Evolutionary conservation across 1,140 invertebrate genomes (phyloP), one percentile per base, ranked within the genome.

Genomic region (Cephus cinctus): DNA sequence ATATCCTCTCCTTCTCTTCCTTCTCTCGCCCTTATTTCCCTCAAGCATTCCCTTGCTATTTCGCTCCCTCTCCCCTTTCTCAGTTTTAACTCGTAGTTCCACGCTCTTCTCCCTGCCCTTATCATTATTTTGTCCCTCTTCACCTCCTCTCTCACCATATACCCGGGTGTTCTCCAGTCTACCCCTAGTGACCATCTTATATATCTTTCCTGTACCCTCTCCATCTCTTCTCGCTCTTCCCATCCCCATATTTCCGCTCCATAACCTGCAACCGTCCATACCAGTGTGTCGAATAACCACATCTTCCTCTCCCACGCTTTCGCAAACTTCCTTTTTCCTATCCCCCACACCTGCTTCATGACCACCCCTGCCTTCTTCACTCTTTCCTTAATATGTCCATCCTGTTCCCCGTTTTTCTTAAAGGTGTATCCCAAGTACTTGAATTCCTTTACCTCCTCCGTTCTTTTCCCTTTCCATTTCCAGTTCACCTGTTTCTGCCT

Each of bases 371-470:
- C 25, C n/a, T 30, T 30, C n/a, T n/a, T 30, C n/a, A n/a, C n/a
- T 8, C 6, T 30, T 30, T 30, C 25, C n/a, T n/a, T 6, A 8
- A 30, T 30, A n/a, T 30, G 25, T 30, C 6, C 25, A 8, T 30
- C n/a, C n/a, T 6, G 6, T 6, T 30, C 25, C n/a, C 25, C 25
- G 25, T 30, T 30, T n/a, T 30, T 30, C 25, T 6, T 30, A 14
- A 35, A 5, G n/a, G 16, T 16, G 16, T 35, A 35, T 12, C 32
- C 32, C 14, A 35, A 35, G 32, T 35, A 35, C 5, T 12, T 35
- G 32, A 35, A 35, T 12, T 35, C 32, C n/a, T 35, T 12, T 6
- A 35, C 32, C 14, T 35, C 32, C 32, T 35, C 32, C 16, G 16
- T 35, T 14, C 16, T 35, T 35, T 35, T 14, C 16, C 32, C 32